Conservation (phyloP, 1,140 invertebrate genomes). For the Dreissena rostriformis region DNA sequence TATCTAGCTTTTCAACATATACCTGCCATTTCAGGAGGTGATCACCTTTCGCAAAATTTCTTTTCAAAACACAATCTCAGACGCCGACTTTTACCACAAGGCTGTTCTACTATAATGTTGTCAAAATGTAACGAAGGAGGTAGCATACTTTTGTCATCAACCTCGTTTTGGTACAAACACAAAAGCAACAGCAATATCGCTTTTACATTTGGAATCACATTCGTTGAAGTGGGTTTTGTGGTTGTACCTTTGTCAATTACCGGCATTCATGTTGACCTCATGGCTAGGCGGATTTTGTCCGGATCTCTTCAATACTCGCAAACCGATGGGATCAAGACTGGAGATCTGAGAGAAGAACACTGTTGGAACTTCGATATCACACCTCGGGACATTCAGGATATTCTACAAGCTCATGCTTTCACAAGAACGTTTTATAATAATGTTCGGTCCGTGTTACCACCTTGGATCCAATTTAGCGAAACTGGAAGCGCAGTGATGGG, state of each 20-base stretch:
- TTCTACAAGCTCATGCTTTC: constrained; percentile 21
- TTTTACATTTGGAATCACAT: constrained; percentile 36
- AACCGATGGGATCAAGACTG: not conserved
- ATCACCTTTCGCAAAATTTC: not conserved
- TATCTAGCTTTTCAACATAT: not conserved
- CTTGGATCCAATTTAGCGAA: constrained; percentile 24
- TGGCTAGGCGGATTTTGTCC: not conserved
- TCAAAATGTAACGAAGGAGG: constrained; percentile 29
- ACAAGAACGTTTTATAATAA: constrained; percentile 20
- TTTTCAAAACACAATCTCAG: constrained; percentile 4
- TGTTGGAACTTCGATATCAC: constrained; percentile 11
- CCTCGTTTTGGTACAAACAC: constrained; percentile 19
- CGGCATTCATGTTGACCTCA: not conserved
- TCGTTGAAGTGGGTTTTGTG: constrained; percentile 22
- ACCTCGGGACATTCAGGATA: constrained; percentile 24
- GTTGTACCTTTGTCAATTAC: constrained; percentile 30
- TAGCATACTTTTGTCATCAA: constrained; percentile 21
- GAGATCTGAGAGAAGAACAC: not conserved
- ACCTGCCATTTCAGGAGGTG: not conserved
- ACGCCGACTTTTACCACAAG: constrained; percentile 15
- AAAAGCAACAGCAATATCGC: not conserved
- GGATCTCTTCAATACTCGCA: not conserved
- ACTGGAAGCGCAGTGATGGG: constrained; percentile 14
- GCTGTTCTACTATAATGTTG: constrained; percentile 25
- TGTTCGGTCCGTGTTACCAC: constrained; percentile 2